A percentile compares a stretch with the other conserved stretches of the same genome.
Conservation (phyloP, 2,888 invertebrate genomes). For the Zhengitettix transpicula region DNA sequence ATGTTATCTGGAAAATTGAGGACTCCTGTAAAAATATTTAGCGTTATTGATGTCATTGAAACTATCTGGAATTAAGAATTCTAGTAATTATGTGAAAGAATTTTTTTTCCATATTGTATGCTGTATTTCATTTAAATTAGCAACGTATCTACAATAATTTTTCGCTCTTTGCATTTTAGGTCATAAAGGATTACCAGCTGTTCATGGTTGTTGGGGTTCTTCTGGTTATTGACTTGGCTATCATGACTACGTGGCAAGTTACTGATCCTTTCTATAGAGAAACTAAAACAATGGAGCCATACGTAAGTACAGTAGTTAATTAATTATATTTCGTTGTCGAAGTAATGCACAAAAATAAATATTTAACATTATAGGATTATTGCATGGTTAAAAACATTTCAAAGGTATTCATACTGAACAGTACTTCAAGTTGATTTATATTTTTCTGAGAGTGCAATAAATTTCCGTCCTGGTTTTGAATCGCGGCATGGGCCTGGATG, state of each 20-base stretch:
- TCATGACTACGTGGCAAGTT: conserved; percentile 94
- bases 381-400: too few species aligned
- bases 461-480: too few species aligned
- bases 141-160: background rate
- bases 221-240: conserved; percentile 75
- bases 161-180: conserved; percentile 33
- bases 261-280: conserved; percentile 88
- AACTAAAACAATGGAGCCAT: conserved; percentile 76
- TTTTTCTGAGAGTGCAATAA: too few species aligned
- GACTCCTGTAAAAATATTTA: too few species aligned
- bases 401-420: too few species aligned
- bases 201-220: conserved; percentile 93
- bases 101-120: background rate
- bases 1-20: too few species aligned
- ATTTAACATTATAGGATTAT: too few species aligned
- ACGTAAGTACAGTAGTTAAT: conserved; percentile 40
- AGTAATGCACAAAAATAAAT: too few species aligned
- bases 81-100: background rate
- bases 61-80: background rate
- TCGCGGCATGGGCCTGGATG: too few species aligned
- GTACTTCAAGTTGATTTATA: too few species aligned
- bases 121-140: background rate
- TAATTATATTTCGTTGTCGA: too few species aligned
- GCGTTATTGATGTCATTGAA: too few species aligned
- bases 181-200: conserved; percentile 94